Conservation (phyloP, 2,113 vertebrate genomes). For the Urocynchramus pylzowi region DNA sequence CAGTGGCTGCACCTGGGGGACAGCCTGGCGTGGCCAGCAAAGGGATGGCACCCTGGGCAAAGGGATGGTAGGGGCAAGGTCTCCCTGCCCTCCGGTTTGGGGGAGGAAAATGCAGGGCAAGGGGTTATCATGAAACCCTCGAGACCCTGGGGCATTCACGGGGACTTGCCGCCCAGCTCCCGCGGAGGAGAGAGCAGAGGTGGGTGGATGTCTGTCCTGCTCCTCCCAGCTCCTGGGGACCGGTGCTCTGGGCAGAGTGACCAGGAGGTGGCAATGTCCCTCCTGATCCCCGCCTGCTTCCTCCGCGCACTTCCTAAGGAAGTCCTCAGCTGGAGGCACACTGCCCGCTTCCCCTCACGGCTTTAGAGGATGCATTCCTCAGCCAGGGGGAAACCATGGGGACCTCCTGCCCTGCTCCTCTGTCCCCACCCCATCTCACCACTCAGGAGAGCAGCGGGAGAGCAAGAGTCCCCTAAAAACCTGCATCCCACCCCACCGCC, state of each 20-base stretch:
- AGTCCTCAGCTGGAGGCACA: neutral
- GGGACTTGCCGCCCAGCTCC: neutral
- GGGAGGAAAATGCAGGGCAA: neutral
- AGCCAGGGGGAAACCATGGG: neutral
- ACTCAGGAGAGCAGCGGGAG: neutral
- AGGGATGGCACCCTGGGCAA: neutral
- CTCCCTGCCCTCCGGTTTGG: neutral
- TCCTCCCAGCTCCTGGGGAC: neutral
- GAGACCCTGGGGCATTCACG: accelerated
- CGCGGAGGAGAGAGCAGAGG: neutral
- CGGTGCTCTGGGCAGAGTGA: slow-evolving; percentile 12
- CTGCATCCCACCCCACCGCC: accelerated
- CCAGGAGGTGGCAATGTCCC: slow-evolving; percentile 61
- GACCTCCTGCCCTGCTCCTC: neutral
- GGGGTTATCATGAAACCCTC: neutral
- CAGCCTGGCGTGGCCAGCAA: accelerated
- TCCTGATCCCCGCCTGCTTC: neutral
- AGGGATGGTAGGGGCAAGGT: neutral
- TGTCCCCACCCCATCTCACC: accelerated
- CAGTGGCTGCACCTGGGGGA: accelerated
- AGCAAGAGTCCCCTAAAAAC: neutral
- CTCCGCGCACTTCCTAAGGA: neutral
- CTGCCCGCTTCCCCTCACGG: accelerated
- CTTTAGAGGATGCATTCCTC: neutral
- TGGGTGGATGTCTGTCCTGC: neutral